A percentile compares a stretch with the other conserved stretches of the same genome.
These are phyloP conservation scores for Eurois occulta DNA, from an alignment of 2,888 invertebrate genomes.

Conservation along the genomic window DNA sequence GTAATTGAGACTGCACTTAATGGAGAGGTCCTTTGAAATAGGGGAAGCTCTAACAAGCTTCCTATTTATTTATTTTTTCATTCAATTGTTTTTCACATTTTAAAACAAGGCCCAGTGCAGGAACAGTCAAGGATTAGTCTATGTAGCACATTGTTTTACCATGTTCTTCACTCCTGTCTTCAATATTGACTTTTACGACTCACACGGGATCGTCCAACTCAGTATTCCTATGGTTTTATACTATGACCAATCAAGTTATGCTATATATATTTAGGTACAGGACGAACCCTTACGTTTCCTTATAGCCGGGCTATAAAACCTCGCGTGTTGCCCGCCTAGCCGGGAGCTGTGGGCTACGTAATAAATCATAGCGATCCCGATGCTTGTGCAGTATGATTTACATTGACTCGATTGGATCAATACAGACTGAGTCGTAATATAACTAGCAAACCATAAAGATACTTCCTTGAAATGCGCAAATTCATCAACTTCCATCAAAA, in stretches of 20 bases:
- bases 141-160: background rate
- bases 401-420: background rate
- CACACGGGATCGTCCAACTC: slow-evolving; percentile 4
- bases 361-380: slow-evolving; percentile 44
- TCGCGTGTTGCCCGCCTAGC: slow-evolving; percentile 51
- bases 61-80: background rate
- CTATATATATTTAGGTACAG: slow-evolving; percentile 21
- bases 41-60: slow-evolving; percentile 6
- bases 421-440: background rate
- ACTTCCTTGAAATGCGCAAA: background rate
- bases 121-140: background rate
- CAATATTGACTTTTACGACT: slow-evolving; percentile 28
- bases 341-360: slow-evolving; percentile 22
- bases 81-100: background rate
- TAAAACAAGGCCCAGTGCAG: background rate
- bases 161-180: background rate
- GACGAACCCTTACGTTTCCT: slow-evolving; percentile 41
- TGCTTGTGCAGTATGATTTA: slow-evolving; percentile 12
- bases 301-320: slow-evolving; percentile 50
- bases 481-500: background rate
- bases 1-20: slow-evolving; percentile 58
- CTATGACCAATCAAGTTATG: slow-evolving; percentile 24
- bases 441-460: background rate
- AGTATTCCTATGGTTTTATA: slow-evolving; percentile 17
- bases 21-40: slow-evolving; percentile 38